Evolutionary conservation across 1,140 invertebrate species (phyloP), one percentile per base, ranked within the genome.

Genomic region (Pachyrhynchus sulphureomaculatus): DNA sequence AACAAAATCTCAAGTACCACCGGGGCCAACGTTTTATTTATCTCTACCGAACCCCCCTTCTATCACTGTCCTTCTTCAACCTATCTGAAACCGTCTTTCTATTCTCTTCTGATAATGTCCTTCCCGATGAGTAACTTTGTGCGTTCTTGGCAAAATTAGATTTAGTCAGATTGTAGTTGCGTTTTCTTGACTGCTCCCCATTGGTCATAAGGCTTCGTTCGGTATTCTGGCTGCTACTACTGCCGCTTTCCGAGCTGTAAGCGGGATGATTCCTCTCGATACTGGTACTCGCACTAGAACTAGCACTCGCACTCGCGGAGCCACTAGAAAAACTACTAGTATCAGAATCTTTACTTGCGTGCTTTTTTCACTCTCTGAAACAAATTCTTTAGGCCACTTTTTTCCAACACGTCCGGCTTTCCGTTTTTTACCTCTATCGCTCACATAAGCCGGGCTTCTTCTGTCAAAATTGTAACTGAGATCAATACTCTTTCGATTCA

Each of bases 281-380:
- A 29, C 26, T 29, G 26, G 6, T 10, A 10, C 26, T 29, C 12
- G 26, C 26, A n/a, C n/a, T n/a, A n/a, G n/a, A n/a, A n/a, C n/a
- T n/a, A 37, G 45, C 15, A 39, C 55, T 58, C 1, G 55, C 48
- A 34, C 29, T 24, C 2, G 55, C 48, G 2, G 55, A 58, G 29
- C 10, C 34, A n/a, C 32, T 44, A 24, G 55, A 58, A 13, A 20
- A 21, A 18, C 44, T 47, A 18, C 39, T 42, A 6, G 44, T 18
- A 29, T 58, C 55, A 4, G 55, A 58, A n/a, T 21, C 13, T 55
- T 21, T 8, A 12, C 13, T 18, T 24, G 15, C n/a, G 2, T 12
- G 12, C 13, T 36, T 36, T n/a, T 39, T 47, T 58, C 10, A 58
- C 13, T 23, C 26, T 58, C 12, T 58, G 55, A 9, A 58, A 58